These are phyloP conservation scores for Laothoe populi DNA, from an alignment of 2,888 invertebrate genomes.

Conservation along the genomic window DNA sequence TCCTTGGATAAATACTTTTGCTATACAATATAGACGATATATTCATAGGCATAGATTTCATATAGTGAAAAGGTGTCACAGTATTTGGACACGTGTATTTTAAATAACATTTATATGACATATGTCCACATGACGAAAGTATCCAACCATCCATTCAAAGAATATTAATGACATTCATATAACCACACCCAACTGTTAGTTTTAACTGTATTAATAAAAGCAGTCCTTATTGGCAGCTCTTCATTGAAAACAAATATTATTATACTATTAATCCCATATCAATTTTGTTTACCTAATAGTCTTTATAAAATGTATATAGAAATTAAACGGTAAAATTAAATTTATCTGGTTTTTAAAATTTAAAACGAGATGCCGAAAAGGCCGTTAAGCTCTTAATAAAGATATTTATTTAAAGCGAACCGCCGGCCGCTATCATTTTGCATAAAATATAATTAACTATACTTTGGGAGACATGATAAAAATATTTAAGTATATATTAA, in stretches of 20 bases:
- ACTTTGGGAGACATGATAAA: slow-evolving; percentile 16
- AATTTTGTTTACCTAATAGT: slow-evolving; percentile 18
- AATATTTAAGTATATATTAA: not conserved
- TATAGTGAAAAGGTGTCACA: too few relatives aligned
- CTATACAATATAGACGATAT: too few relatives aligned
- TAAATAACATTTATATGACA: too few relatives aligned
- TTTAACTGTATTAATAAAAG: not conserved
- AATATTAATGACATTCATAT: too few relatives aligned
- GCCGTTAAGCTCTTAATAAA: slow-evolving; percentile 43
- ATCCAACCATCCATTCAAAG: too few relatives aligned
- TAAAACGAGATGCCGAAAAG: slow-evolving; percentile 41
- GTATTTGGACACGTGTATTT: too few relatives aligned
- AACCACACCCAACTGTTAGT: not conserved
- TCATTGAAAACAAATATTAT: not conserved
- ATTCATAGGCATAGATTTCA: too few relatives aligned
- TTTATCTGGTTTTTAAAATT: slow-evolving; percentile 41
- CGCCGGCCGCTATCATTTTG: slow-evolving; percentile 33
- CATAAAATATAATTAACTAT: slow-evolving; percentile 35
- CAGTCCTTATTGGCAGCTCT: not conserved
- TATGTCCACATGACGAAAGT: too few relatives aligned
- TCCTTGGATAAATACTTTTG: too few relatives aligned
- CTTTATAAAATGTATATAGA: slow-evolving; percentile 17
- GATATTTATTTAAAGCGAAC: slow-evolving; percentile 37
- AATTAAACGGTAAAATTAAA: slow-evolving; percentile 33
- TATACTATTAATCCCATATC: not conserved